Percentiles rank a stretch among this genome's conserved stretches.
phyloP scores from a whole-genome alignment of 2,797 vertebrate genomes.

The Pseudocheirus occidentalis region DNA sequence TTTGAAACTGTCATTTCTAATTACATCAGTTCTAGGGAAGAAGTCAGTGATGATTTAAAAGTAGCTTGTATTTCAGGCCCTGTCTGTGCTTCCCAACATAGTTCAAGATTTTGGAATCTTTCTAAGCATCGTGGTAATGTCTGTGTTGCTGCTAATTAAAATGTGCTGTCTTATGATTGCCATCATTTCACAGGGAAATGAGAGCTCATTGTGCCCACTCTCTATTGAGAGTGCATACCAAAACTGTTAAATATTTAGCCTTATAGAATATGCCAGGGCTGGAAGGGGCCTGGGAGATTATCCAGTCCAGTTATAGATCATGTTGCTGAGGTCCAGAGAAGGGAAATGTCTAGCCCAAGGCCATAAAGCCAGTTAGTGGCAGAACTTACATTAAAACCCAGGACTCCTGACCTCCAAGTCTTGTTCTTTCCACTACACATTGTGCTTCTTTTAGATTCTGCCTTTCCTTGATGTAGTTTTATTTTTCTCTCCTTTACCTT shows the following conservation, averaged over 20 bases:
- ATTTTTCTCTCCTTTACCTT: background rate
- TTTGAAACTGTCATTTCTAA: background rate
- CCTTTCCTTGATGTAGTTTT: background rate
- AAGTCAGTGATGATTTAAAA: background rate
- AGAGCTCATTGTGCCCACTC: background rate
- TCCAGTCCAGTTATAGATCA: background rate
- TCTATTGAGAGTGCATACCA: background rate
- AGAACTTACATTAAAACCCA: background rate
- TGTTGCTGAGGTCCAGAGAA: background rate
- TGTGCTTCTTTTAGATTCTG: background rate
- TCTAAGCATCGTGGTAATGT: background rate
- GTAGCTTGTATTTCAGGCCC: background rate
- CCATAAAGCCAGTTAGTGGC: background rate
- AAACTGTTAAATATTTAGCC: background rate
- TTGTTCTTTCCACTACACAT: background rate
- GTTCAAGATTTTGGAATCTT: background rate
- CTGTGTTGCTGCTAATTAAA: constrained; percentile 7
- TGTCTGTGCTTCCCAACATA: background rate
- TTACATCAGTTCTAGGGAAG: background rate
- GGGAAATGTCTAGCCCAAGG: background rate
- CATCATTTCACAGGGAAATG: background rate
- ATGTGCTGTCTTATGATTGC: background rate
- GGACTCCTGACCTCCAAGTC: background rate
- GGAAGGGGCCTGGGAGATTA: background rate
- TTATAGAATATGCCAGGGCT: background rate